Base-by-base conservation (phyloP, 2,888 invertebrate species). In the Philhelius pedissequus region DNA sequence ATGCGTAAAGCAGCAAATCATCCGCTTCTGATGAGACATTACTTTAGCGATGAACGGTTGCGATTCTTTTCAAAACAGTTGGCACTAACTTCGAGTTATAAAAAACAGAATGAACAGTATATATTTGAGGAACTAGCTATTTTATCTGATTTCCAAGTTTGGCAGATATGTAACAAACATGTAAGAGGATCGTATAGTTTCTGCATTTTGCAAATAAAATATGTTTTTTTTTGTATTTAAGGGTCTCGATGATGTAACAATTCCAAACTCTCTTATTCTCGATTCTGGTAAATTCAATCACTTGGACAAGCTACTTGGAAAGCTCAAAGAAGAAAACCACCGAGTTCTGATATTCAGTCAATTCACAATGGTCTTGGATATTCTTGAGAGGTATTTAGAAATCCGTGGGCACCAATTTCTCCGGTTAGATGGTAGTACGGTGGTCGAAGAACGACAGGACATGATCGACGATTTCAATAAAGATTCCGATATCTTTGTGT, bases 1-100 rank as follows among this genome's bases (percentile, higher is more conserved):
- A 94, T 99, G 92, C 93, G 99, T 2, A 98, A 98, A 91, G 93
- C 97, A 22, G 97, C 98, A 40, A 99, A 99, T 92, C 99, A 99
- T 92, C 98, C 98, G 0, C 92, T 98, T 9, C 93, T 99, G 0
- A 92, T 97, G 86, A 94, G 98, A n/a, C 88, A 91, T 89, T 94
- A 96, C 91, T 97, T 96, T 89, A 93, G 93, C 50, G 94, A 96
- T 83, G 92, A 92, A 0, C 92, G 93, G 87, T 90, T 95, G 50
- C 90, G 93, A 75, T 92, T 93, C 86, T 96, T 99, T 86, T 95
- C 98, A 0, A 93, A 93, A 64, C 92, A 94, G 3, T 92, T 97
- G 48, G 95, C 96, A 0, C 91, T 91, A 8, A 95, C 95, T 88
- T 92, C 94, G 0, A 91, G 92, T 0, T 96, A 96, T 89, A 96